These are phyloP conservation scores for Acipenser transmontanus DNA, from an alignment of 2,797 vertebrate species.

Conservation along the genomic window DNA sequence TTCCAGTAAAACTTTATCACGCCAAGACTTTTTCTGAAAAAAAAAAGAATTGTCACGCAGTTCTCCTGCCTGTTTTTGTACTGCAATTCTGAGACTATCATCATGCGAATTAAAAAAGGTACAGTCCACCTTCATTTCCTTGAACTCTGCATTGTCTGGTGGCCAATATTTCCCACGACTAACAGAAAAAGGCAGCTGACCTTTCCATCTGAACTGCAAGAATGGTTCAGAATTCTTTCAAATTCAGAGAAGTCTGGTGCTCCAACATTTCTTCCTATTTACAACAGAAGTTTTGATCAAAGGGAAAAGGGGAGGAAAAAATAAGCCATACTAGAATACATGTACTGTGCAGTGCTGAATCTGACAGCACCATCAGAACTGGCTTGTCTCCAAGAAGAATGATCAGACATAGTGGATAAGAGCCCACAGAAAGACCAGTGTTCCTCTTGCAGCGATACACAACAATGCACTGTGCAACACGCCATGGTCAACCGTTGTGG, in stretches of 20 bases:
- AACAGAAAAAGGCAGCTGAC: neutral
- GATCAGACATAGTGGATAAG: conserved; percentile 12
- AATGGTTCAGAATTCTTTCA: neutral
- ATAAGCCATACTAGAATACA: neutral
- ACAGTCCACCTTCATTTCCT: neutral
- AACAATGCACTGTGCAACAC: conserved; percentile 48
- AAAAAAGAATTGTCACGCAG: too few species aligned
- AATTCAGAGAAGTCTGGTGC: neutral
- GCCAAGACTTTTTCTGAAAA: too few species aligned
- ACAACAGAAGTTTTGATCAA: conserved; percentile 1
- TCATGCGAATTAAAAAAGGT: too few species aligned
- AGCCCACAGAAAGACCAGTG: conserved; percentile 16
- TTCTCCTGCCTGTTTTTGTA: too few species aligned
- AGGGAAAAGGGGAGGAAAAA: neutral
- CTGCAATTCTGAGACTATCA: too few species aligned
- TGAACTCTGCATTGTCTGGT: neutral
- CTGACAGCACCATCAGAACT: conserved; percentile 1
- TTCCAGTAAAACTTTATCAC: too few species aligned
- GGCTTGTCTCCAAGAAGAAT: conserved; percentile 5
- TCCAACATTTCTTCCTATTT: neutral
- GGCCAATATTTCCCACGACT: neutral
- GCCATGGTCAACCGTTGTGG: conserved; percentile 29
- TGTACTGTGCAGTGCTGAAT: conserved; percentile 7
- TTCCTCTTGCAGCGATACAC: conserved; percentile 28
- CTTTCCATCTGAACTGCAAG: neutral